phyloP scores from a whole-genome alignment of 2,888 invertebrate species.

The Pediacus dermestoides region DNA sequence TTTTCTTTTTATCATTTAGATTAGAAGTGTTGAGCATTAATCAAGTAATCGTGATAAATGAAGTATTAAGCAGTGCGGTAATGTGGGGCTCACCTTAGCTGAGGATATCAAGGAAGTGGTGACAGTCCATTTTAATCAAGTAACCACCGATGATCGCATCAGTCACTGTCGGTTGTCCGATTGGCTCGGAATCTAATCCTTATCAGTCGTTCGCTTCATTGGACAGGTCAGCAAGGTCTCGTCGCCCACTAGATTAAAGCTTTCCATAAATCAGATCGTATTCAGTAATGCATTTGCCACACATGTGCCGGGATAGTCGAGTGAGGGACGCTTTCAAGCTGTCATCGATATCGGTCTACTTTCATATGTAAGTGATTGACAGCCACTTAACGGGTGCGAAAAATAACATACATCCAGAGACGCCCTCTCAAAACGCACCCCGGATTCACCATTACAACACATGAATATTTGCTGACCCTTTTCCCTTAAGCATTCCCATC shows the following conservation, averaged over 20 bases:
- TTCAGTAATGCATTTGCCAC: slow-evolving; percentile 9
- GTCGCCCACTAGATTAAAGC: slow-evolving; percentile 41
- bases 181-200: slow-evolving; percentile 45
- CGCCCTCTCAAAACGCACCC: slow-evolving; percentile 19
- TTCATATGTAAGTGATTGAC: slow-evolving; percentile 29
- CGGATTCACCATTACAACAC: slow-evolving; percentile 24
- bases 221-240: slow-evolving; percentile 46
- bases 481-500: slow-evolving; percentile 13
- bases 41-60: slow-evolving; percentile 46
- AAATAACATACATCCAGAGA: slow-evolving; percentile 22
- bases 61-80: slow-evolving; percentile 43
- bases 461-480: slow-evolving; percentile 30
- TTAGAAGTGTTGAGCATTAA: slow-evolving; percentile 35
- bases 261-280: slow-evolving; percentile 42
- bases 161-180: slow-evolving; percentile 46
- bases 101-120: slow-evolving; percentile 31
- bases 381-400: slow-evolving; percentile 30
- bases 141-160: slow-evolving; percentile 47
- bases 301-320: not conserved
- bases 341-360: slow-evolving; percentile 25
- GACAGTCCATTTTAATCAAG: slow-evolving; percentile 48
- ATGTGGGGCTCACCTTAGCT: slow-evolving; percentile 16
- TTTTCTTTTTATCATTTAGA: too few relatives aligned
- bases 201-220: slow-evolving; percentile 47
- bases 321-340: slow-evolving; percentile 6